Evolutionary conservation across 2,888 invertebrate species (phyloP), one percentile per base, ranked within the genome.

Genomic region (Brachyopa scutellaris): DNA sequence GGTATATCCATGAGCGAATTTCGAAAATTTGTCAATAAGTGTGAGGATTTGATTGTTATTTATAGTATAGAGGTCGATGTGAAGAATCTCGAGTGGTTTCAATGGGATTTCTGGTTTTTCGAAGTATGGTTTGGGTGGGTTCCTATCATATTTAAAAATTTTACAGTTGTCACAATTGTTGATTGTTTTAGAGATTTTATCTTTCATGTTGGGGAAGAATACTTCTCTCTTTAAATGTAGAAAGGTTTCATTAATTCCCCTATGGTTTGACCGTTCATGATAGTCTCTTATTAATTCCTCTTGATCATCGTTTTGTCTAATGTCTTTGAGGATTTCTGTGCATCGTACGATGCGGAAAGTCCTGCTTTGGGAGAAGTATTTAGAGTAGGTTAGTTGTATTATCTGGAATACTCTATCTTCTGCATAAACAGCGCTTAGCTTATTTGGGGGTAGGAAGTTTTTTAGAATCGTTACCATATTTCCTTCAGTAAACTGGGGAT

Each of bases 21-120:
- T n/a, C n/a, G n/a, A n/a, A n/a, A n/a, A n/a, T n/a, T n/a, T n/a
- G n/a, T n/a, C n/a, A n/a, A n/a, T n/a, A n/a, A n/a, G n/a, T n/a
- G n/a, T n/a, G n/a, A n/a, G n/a, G n/a, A n/a, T n/a, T 36, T 73
- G 26, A 7, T 62, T 53, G 4, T 47, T 33, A 29, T 80, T 74
- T 11, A 80, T 74, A 8, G 23, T 80, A 23, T 80, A 80, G 2
- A 85, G 19, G n/a, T 84, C 80, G 2, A 84, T 80, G 21, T 85
- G 82, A 38, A 76, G 13, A 7, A 80, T 83, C 1, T 85, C 79
- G 3, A 84, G 36, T 0, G 78, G 80, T 78, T 72, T 78, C 9
- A 4, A 19, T 6, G 84, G 84, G 6, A 33, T 84, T 78, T 80
- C 84, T 5, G 83, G 45, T 51, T 69, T 70, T 62, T 79, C 57